These are phyloP conservation scores for Catocala sponsa DNA, from an alignment of 2,888 invertebrate genomes.

Conservation along the genomic window DNA sequence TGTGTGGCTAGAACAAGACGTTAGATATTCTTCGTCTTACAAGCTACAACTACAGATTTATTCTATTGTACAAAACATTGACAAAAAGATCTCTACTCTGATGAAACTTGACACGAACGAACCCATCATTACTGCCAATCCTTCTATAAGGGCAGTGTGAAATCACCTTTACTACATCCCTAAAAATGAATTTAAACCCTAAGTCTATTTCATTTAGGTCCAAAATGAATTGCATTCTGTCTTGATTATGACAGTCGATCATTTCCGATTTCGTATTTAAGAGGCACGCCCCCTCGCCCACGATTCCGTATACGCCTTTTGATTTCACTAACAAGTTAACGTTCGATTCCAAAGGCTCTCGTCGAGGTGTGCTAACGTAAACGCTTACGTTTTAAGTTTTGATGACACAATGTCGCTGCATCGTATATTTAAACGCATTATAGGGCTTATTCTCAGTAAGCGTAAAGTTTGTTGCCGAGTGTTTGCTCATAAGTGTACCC, in stretches of 20 bases:
- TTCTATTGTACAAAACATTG: slow-evolving; percentile 25
- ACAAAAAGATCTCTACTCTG: slow-evolving; percentile 48
- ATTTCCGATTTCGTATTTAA: slow-evolving; percentile 64
- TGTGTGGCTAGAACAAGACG: too few species aligned
- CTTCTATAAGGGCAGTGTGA: slow-evolving; percentile 52
- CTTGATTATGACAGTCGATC: slow-evolving; percentile 66
- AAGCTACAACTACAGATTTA: slow-evolving; percentile 28
- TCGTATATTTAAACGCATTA: background rate
- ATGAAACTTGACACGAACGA: slow-evolving; percentile 50
- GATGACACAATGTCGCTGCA: slow-evolving; percentile 10
- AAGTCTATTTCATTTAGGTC: slow-evolving; percentile 16
- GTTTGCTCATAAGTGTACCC: background rate
- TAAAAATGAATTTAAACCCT: slow-evolving; percentile 39
- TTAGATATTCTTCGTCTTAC: slow-evolving; percentile 23
- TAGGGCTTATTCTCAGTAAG: background rate
- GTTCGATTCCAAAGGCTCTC: slow-evolving; percentile 25
- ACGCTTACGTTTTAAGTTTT: slow-evolving; percentile 8
- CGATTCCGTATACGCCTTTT: slow-evolving; percentile 56
- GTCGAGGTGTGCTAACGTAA: slow-evolving; percentile 34
- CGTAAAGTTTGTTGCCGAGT: slow-evolving; percentile 3
- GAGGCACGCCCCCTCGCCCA: slow-evolving; percentile 58
- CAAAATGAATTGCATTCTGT: slow-evolving; percentile 22
- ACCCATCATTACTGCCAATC: slow-evolving; percentile 75
- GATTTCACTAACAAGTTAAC: slow-evolving; percentile 31
- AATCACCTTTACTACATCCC: slow-evolving; percentile 31